A percentile compares a stretch with the other conserved stretches of the same genome.
phyloP scores from a whole-genome alignment of 2,888 invertebrate genomes.

The Labia minor region DNA sequence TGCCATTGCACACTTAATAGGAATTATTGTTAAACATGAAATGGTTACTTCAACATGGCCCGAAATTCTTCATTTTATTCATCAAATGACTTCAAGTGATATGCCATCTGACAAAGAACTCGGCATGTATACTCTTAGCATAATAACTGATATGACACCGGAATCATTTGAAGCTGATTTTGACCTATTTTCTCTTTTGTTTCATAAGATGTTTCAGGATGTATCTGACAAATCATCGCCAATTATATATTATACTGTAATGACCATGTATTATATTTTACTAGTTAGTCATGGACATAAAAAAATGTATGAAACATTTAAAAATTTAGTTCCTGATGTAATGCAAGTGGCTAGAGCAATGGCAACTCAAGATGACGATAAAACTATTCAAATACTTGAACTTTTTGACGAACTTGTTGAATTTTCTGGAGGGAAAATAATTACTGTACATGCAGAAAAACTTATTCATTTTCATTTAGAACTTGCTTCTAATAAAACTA shows the following conservation, averaged over 20 bases:
- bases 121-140: slow-evolving; percentile 55
- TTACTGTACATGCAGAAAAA: too few species aligned
- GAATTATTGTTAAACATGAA: slow-evolving; percentile 61
- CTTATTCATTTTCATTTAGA: too few species aligned
- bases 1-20: slow-evolving; percentile 60
- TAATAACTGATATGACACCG: slow-evolving; percentile 56
- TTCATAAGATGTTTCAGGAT: slow-evolving; percentile 41
- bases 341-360: slow-evolving; percentile 50
- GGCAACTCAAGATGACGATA: too few species aligned
- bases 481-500: too few species aligned
- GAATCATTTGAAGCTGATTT: slow-evolving; percentile 58
- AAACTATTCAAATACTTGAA: too few species aligned
- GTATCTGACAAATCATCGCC: slow-evolving; percentile 38
- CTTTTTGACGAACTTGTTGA: slow-evolving; percentile 51
- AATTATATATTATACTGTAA: slow-evolving; percentile 48
- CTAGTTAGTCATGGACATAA: slow-evolving; percentile 53
- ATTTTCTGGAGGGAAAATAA: too few species aligned
- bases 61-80: slow-evolving; percentile 50
- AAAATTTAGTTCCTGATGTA: slow-evolving; percentile 50
- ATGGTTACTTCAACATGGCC: slow-evolving; percentile 53
- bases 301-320: slow-evolving; percentile 46
- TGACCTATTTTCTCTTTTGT: slow-evolving; percentile 44
- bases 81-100: too few species aligned
- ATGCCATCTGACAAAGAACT: slow-evolving; percentile 56
- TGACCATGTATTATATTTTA: slow-evolving; percentile 54